phyloP scores from a whole-genome alignment of 2,888 invertebrate genomes.

The Drosophila fungiperda region DNA sequence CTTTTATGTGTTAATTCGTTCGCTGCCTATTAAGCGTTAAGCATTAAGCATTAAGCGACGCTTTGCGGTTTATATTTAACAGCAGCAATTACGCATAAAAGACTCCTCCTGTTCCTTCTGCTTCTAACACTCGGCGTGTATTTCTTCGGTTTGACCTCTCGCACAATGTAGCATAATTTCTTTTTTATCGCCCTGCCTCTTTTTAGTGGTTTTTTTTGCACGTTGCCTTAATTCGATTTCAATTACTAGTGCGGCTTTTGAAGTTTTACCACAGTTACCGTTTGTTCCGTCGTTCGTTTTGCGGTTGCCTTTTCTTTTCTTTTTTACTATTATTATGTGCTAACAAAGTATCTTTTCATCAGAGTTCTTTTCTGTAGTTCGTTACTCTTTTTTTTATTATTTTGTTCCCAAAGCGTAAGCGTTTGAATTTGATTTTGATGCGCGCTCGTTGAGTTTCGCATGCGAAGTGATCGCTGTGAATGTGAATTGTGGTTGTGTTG shows the following conservation, averaged over 20 bases:
- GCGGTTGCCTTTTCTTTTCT: constrained; percentile 36
- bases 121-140: constrained; percentile 28
- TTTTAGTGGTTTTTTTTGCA: constrained; percentile 53
- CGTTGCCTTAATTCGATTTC: constrained; percentile 79
- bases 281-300: constrained; percentile 46
- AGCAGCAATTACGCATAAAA: constrained; percentile 47
- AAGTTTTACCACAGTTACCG: constrained; percentile 68
- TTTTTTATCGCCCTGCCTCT: constrained; percentile 70
- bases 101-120: constrained; percentile 13
- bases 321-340: constrained; percentile 54
- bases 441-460: constrained; percentile 80
- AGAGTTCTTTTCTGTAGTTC: constrained; percentile 50
- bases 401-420: constrained; percentile 39
- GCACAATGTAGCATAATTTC: constrained; percentile 80
- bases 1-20: constrained; percentile 74
- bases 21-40: constrained; percentile 56
- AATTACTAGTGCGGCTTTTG: constrained; percentile 73
- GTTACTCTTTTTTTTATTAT: constrained; percentile 51
- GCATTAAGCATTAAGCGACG: constrained; percentile 52
- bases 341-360: constrained; percentile 66
- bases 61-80: constrained; percentile 45
- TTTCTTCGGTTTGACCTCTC: constrained; percentile 57
- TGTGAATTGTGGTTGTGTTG: constrained; percentile 43
- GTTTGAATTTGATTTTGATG: constrained; percentile 73
- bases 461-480: constrained; percentile 72